Percentiles rank a stretch among this genome's conserved stretches.
Conservation (phyloP, 2,797 vertebrate genomes). For the Garrulus glandarius region DNA sequence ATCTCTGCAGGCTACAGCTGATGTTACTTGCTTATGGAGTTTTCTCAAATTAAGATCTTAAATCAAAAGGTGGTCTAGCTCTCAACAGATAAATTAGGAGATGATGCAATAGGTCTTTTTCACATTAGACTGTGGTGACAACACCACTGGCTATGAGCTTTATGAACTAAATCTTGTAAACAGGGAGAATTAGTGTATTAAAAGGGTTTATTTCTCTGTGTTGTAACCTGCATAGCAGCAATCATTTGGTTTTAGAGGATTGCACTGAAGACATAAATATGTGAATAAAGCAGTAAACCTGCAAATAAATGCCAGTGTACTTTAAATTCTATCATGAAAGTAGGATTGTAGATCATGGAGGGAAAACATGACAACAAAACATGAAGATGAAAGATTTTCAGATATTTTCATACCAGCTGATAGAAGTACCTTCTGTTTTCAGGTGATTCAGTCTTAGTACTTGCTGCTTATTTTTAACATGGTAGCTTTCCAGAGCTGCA, state of each 20-base stretch:
- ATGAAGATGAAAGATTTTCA: background rate
- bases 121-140: background rate
- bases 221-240: background rate
- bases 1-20: background rate
- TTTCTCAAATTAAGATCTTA: background rate
- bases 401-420: background rate
- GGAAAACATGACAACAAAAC: background rate
- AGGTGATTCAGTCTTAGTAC: background rate
- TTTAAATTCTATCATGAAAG: background rate
- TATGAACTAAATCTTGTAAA: background rate
- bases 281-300: background rate
- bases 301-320: background rate
- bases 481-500: conserved; percentile 51
- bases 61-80: background rate
- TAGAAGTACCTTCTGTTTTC: background rate
- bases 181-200: background rate
- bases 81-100: background rate
- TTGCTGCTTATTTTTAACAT: background rate
- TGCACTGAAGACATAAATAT: background rate
- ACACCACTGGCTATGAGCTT: background rate
- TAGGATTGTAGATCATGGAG: background rate
- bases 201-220: background rate
- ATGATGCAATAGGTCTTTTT: background rate
- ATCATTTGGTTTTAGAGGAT: background rate
- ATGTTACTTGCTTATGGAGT: background rate